Percentiles rank a stretch among this genome's conserved stretches.
Evolutionary conservation across 2,797 vertebrate genomes (phyloP).

Genomic region (Aphelocoma californica): DNA sequence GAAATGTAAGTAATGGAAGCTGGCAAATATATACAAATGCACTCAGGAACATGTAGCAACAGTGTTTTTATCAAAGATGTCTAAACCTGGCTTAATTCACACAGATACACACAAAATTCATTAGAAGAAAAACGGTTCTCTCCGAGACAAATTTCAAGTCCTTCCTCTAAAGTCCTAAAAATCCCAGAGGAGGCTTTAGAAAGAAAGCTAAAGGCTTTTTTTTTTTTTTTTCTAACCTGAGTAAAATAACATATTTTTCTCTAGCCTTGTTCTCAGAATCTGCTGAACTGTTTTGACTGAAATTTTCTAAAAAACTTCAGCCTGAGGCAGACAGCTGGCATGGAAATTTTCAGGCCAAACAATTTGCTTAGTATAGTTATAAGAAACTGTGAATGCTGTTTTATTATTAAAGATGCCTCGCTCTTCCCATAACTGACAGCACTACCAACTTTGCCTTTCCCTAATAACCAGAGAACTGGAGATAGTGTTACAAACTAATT

Average conservation of each 20-base stretch:
- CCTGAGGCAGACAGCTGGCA: conserved; percentile 65
- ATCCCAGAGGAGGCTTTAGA: conserved; percentile 16
- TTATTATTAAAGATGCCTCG: conserved; percentile 48
- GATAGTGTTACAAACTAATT: conserved; percentile 37
- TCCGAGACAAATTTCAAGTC: conserved; percentile 26
- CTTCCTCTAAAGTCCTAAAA: not conserved
- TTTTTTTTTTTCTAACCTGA: not conserved
- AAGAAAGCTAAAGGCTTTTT: not conserved
- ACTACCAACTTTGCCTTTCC: not conserved
- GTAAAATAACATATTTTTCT: conserved; percentile 54
- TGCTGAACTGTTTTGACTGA: conserved; percentile 65
- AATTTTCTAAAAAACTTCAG: conserved; percentile 53
- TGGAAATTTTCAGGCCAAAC: conserved; percentile 64
- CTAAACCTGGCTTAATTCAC: not conserved
- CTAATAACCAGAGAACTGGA: conserved; percentile 44
- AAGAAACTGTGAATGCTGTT: conserved; percentile 27
- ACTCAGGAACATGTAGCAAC: not conserved
- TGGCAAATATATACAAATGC: not conserved
- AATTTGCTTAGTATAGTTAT: conserved; percentile 62
- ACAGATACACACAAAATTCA: not conserved
- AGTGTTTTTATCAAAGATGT: not conserved
- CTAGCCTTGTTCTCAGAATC: conserved; percentile 56
- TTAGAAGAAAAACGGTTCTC: not conserved
- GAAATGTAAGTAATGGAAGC: not conserved
- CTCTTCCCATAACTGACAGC: conserved; percentile 40